These are phyloP conservation scores for Taurulus bubalis DNA, from an alignment of 2,113 vertebrate species.

Conservation along the genomic window DNA sequence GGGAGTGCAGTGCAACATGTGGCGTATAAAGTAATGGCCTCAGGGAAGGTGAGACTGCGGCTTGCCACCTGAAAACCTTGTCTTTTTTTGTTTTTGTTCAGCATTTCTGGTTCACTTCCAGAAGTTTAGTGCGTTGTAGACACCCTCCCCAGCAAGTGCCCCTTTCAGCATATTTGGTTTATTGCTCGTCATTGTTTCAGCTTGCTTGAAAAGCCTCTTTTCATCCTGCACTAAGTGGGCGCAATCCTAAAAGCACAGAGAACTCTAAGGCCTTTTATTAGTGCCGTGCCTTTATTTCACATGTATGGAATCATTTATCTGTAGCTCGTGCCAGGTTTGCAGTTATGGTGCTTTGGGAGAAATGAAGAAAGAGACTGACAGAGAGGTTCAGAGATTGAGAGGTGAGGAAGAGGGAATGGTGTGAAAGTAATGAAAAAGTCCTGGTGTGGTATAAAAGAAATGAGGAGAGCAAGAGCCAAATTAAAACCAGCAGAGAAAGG, in stretches of 20 bases:
- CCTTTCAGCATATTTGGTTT: conserved; percentile 70
- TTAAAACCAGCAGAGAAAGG: conserved; percentile 60
- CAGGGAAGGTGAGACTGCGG: conserved; percentile 59
- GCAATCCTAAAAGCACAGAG: conserved; percentile 70
- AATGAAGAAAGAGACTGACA: conserved; percentile 58
- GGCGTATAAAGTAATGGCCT: conserved; percentile 63
- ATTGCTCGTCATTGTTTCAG: conserved; percentile 73
- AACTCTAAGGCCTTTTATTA: conserved; percentile 69
- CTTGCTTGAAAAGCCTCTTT: conserved; percentile 71
- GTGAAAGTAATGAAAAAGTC: conserved; percentile 68
- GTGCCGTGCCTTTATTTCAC: conserved; percentile 72
- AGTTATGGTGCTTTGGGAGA: conserved; percentile 59
- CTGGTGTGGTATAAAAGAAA: conserved; percentile 57
- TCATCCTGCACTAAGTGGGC: conserved; percentile 65
- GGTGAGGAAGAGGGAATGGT: conserved; percentile 70
- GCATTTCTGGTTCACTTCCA: conserved; percentile 55
- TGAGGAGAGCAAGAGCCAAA: conserved; percentile 43
- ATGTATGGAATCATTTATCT: conserved; percentile 82
- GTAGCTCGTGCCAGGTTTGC: conserved; percentile 70
- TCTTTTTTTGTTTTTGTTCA: conserved; percentile 48
- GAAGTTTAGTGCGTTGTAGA: conserved; percentile 71
- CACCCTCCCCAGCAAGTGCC: conserved; percentile 63
- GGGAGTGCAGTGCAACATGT: conserved; percentile 70
- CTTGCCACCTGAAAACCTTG: conserved; percentile 67
- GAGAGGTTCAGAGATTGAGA: too few relatives aligned